These are phyloP conservation scores for Caenorhabditis latens DNA, from an alignment of 1,140 invertebrate species.

Conservation along the genomic window DNA sequence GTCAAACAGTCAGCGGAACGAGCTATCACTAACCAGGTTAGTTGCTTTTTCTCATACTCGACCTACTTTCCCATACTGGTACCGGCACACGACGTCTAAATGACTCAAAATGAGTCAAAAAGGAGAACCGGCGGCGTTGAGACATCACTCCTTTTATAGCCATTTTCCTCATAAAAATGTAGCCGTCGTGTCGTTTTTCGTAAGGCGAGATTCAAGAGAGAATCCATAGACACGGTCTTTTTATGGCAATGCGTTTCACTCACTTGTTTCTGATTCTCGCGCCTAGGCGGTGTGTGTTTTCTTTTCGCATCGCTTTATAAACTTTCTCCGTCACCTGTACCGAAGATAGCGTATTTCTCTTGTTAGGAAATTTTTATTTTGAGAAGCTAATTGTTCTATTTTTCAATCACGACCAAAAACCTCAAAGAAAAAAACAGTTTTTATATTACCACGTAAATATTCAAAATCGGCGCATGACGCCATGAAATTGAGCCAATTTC, in stretches of 20 bases:
- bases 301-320: no score
- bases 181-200: no score
- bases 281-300: no score
- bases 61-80: background rate
- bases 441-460: background rate
- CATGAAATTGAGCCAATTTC: constrained; percentile 45
- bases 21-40: constrained; percentile 51
- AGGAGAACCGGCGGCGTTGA: background rate
- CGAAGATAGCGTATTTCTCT: no score
- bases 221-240: no score
- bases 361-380: no score
- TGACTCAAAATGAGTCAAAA: constrained; percentile 38
- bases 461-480: background rate
- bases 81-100: background rate
- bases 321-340: no score
- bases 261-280: no score
- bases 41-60: background rate
- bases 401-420: background rate
- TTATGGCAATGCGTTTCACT: no score
- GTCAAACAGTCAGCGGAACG: constrained; percentile 49
- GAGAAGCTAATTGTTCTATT: no score
- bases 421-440: background rate
- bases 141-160: background rate
- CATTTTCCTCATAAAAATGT: background rate
- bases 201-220: no score